Base-by-base conservation (phyloP, 2,797 vertebrate species). In the Pangasius macronema region DNA sequence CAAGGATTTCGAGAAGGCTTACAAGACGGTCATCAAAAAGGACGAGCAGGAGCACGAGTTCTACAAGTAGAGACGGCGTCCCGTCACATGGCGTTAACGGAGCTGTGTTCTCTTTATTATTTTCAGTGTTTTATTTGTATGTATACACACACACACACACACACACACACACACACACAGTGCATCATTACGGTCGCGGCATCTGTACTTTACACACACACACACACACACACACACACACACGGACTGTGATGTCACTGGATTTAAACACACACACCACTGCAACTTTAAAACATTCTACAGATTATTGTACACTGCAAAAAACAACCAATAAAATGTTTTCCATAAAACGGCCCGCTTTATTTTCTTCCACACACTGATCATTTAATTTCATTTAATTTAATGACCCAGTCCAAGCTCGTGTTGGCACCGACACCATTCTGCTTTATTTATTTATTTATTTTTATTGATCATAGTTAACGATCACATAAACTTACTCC, bases 21-120 rank as follows among this genome's bases (percentile, higher is more conserved):
- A 99, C 93, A 99, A 98, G 92, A 99, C 97, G 0, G 97, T 98
- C 87, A 99, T 98, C 95, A 98, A 97, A 92, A 98, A 98, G 92
- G 98, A 98, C 0, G 98, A 99, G 89, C 98, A 99, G 92, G 98
- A 99, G 89, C 98, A 99, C 0, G 98, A 99, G 89, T 99, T 99
- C 94, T 99, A 99, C 95, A 99, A 99, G 87, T 97, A 96, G 76
- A 96, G 30, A 13, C 30, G 2, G 4, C 2, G 30, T 5, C 1
- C 9, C 76, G 0, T 20, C 51, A 55, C 76, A 11, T 8, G 92
- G 96, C 76, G 13, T 80, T 85, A 81, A 30, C 27, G 20, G 39
- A 30, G 46, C 63, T 22, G 53, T 42, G 18, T 68, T 65, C 65
- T 81, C 55, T 59, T 72, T 46, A 11, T 39, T 86, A 5, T 49